Conservation (phyloP, 1,140 invertebrate species). For the Dinothrombium tinctorium region DNA sequence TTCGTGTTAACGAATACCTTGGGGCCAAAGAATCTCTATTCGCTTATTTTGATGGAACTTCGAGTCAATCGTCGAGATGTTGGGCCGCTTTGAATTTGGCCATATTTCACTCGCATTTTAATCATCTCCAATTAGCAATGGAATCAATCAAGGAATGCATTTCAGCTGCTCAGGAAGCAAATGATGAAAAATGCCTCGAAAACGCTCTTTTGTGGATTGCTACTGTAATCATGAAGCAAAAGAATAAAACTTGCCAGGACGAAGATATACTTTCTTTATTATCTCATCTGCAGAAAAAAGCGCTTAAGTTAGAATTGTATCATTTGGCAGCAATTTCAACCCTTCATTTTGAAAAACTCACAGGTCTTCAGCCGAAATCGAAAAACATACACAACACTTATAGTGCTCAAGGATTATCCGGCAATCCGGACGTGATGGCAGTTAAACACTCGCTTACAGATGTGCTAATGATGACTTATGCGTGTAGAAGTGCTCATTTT, state of each 20-base stretch:
- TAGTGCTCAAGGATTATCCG: background rate
- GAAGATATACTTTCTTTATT: constrained; percentile 6
- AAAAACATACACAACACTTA: background rate
- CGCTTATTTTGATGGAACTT: constrained; percentile 11
- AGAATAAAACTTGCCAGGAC: constrained; percentile 1
- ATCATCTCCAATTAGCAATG: constrained; percentile 6
- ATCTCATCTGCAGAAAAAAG: background rate
- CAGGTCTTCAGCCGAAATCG: background rate
- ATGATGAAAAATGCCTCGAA: constrained; percentile 12
- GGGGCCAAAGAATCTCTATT: constrained; percentile 7
- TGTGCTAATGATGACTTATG: constrained; percentile 8
- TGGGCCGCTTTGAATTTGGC: constrained; percentile 12
- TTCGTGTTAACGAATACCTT: constrained; percentile 11
- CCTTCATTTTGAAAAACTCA: constrained; percentile 1
- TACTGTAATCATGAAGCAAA: constrained; percentile 1
- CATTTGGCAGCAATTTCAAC: background rate
- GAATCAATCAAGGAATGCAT: constrained; percentile 11
- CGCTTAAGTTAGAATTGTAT: background rate
- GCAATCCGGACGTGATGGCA: constrained; percentile 6
- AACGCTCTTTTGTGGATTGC: constrained; percentile 9
- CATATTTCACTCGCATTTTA: constrained; percentile 9
- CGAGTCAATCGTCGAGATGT: constrained; percentile 4
- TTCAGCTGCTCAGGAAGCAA: constrained; percentile 9
- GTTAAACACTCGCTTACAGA: constrained; percentile 10
- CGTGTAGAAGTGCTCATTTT: constrained; percentile 5